A percentile compares a stretch with the other conserved stretches of the same genome.
Evolutionary conservation across 2,797 vertebrate species (phyloP).

Genomic region (Coreius guichenoti): DNA sequence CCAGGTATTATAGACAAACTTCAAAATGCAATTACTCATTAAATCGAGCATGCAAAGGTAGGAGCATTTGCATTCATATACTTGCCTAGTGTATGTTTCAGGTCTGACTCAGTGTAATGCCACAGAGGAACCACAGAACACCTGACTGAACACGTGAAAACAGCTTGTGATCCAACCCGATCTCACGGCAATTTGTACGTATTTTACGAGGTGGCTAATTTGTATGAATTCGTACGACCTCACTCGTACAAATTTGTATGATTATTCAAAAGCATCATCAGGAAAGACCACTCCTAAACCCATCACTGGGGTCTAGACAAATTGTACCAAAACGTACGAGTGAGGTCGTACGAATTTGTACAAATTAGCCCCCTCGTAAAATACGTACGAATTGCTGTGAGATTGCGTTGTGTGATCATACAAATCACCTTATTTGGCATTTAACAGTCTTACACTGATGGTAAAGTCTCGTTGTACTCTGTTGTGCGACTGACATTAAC

Average conservation of each 20-base stretch:
- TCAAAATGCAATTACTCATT: background rate
- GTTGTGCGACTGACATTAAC: background rate
- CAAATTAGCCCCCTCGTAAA: too few relatives aligned
- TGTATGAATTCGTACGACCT: too few relatives aligned
- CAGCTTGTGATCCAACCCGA: background rate
- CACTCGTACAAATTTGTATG: too few relatives aligned
- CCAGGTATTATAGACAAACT: background rate
- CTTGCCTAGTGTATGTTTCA: background rate
- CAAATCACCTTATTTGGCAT: constrained; percentile 2
- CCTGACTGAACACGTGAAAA: background rate
- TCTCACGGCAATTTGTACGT: too few relatives aligned
- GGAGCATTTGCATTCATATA: background rate
- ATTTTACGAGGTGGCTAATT: too few relatives aligned
- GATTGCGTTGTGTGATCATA: background rate
- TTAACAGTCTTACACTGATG: background rate
- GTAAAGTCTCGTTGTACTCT: background rate
- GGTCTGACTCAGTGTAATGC: background rate
- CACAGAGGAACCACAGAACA: background rate
- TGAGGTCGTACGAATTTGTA: too few relatives aligned
- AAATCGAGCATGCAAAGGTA: background rate
- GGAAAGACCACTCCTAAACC: too few relatives aligned
- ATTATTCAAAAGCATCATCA: too few relatives aligned
- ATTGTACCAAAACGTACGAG: too few relatives aligned
- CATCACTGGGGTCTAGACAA: too few relatives aligned
- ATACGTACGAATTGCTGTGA: too few relatives aligned